Base-by-base conservation (phyloP, 2,888 invertebrate species). In the Chymomyza procnemis region DNA sequence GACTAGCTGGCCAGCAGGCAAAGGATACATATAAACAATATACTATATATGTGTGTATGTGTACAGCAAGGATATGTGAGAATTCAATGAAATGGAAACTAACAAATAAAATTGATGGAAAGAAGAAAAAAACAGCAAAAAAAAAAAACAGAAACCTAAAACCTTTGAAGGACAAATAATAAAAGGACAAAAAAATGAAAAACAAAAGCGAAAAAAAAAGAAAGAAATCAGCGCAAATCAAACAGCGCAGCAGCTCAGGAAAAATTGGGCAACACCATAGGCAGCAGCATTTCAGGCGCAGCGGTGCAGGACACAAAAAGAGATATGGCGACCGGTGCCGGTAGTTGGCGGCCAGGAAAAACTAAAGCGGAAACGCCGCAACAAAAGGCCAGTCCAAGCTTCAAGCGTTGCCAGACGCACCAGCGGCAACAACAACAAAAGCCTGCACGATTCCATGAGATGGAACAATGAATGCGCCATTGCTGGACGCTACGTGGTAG, bases 71-170 rank as follows among this genome's bases (percentile, higher is more conserved):
- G 79, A 82, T 84, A 87, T 84, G 82, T 87, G 80, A 82, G 78
- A 79, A 84, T 85, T 80, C 85, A 88, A 84, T 87, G 87, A 87
- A 85, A 87, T 87, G 88, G 85, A 87, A 87, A 87, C 84, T 82
- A 78, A 83, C 81, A 79, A 87, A 81, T 86, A 78, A 81, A 86
- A 83, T 81, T 79, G 74, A 81, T 78, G 70, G 71, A 69, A 71
- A 59, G 48, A 54, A 48, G 16, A 21, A 68, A n/a, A n/a, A n/a
- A 54, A 30, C 52, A 60, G 56, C 68, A 52, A 65, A 59, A 71
- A 70, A 56, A 66, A 12, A 67, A 70, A 56, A 66, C 8, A 67
- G 67, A 61, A 67, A 69, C 64, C 56, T 75, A 71, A 71, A 71
- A 67, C 71, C 82, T 78, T 81, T 79, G 84, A 82, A 77, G 78